Base-by-base conservation (phyloP, 2,888 invertebrate species). In the Pasiphila rectangulata region DNA sequence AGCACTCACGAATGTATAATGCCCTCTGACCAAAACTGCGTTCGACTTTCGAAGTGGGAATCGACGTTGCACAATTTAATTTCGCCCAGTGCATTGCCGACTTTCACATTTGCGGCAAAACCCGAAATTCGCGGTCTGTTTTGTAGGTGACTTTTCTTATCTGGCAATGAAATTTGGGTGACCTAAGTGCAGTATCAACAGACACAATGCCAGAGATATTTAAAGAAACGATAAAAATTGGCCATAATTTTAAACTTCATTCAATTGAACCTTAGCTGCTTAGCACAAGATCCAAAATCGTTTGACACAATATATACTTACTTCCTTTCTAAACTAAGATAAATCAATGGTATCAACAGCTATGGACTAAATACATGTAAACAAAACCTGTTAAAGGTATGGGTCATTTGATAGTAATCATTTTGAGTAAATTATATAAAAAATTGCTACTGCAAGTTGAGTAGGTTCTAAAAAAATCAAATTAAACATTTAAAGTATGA, bases 21-120 rank as follows among this genome's bases (percentile, higher is more conserved):
- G 69, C 66, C 65, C 65, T 61, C 64, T 63, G 64, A 64, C 59
- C 59, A 60, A 57, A 16, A 56, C 50, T 48, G 56, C 24, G 41
- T 24, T 38, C 44, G 40, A 35, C 37, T 45, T 38, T 38, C 50
- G 19, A 25, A 39, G 25, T 25, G 29, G 19, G 36, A 21, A 27
- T 20, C 61, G 50, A 44, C 53, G 54, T 75, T 76, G 72, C 77
- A 67, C n/a, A 72, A 68, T 72, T 65, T 54, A 51, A 58, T 60
- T 67, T 69, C 66, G 73, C 76, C 75, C 75, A 72, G 56, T 72
- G 61, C 73, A 69, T 64, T 78, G 70, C 70, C 72, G 67, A 79
- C 75, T 78, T 75, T 76, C 76, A 75, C 74, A 71, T 68, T 69
- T 59, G 56, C 49, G 16, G 40, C 27, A 42, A 57, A 62, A 50